Percentiles rank a stretch among this genome's conserved stretches.
Evolutionary conservation across 1,140 invertebrate species (phyloP).

Genomic region (Drosophila seguyi): DNA sequence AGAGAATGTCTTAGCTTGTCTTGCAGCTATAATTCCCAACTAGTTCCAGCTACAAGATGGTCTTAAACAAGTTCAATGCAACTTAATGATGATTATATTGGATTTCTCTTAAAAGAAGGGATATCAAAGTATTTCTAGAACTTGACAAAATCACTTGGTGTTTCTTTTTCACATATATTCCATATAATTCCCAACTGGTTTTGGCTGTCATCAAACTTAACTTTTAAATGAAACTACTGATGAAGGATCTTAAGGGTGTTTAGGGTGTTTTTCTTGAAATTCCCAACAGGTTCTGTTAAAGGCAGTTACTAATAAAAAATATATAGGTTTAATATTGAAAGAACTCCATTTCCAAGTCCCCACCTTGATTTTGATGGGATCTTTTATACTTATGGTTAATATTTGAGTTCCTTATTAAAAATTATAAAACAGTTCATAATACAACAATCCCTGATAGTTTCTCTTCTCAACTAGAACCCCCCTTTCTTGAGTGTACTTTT

Average conservation of each 20-base stretch:
- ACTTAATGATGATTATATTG: too few relatives aligned
- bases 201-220: not conserved
- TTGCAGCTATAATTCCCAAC: too few relatives aligned
- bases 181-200: not conserved
- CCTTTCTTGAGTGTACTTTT: constrained; percentile 14
- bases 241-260: too few relatives aligned
- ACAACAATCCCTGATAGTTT: not conserved
- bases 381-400: too few relatives aligned
- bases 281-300: not conserved
- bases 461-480: not conserved
- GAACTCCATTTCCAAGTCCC: accelerated
- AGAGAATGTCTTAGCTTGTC: too few relatives aligned
- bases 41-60: too few relatives aligned
- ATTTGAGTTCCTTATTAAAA: too few relatives aligned
- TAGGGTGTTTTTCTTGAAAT: not conserved
- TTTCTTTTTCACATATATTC: not conserved
- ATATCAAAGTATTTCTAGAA: too few relatives aligned
- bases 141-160: too few relatives aligned
- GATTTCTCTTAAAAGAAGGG: too few relatives aligned
- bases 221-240: not conserved
- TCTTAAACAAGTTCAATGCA: too few relatives aligned
- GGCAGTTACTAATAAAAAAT: not conserved
- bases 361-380: not conserved
- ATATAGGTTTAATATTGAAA: accelerated
- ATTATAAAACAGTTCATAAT: not conserved